These are phyloP conservation scores for Syrrhaptes paradoxus DNA, from an alignment of 2,113 vertebrate genomes.

Conservation along the genomic window DNA sequence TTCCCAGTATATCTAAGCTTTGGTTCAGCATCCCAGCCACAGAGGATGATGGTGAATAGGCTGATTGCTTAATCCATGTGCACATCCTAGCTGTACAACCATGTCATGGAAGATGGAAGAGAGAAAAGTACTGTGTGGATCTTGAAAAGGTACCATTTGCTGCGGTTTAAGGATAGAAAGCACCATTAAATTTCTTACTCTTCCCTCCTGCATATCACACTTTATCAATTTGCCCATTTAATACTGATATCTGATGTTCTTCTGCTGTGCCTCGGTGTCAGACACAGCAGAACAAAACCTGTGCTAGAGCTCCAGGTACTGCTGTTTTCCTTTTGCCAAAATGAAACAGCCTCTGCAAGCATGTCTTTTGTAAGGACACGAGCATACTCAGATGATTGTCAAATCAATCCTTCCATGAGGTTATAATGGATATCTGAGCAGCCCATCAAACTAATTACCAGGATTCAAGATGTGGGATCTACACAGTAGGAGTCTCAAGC, in stretches of 20 bases:
- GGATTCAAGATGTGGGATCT: background rate
- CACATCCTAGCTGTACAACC: background rate
- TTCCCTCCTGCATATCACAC: background rate
- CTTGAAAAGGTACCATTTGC: background rate
- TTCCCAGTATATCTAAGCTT: background rate
- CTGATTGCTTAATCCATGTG: background rate
- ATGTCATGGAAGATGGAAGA: background rate
- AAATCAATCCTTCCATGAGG: background rate
- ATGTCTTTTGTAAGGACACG: background rate
- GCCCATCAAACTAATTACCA: background rate
- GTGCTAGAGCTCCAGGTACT: background rate
- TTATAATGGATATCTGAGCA: background rate
- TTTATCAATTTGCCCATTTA: background rate
- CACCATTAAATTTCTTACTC: background rate
- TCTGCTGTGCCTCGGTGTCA: background rate
- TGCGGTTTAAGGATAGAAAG: background rate
- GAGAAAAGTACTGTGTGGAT: background rate
- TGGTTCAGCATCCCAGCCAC: background rate
- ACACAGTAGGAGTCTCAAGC: background rate
- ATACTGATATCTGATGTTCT: background rate
- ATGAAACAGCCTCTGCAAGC: background rate
- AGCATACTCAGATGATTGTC: background rate
- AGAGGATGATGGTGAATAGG: background rate
- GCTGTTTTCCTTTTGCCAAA: background rate
- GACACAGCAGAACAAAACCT: background rate